Percentiles rank a stretch among this genome's conserved stretches.
Evolutionary conservation across 2,888 invertebrate species (phyloP).

Genomic region (Trissoscelio sp.): DNA sequence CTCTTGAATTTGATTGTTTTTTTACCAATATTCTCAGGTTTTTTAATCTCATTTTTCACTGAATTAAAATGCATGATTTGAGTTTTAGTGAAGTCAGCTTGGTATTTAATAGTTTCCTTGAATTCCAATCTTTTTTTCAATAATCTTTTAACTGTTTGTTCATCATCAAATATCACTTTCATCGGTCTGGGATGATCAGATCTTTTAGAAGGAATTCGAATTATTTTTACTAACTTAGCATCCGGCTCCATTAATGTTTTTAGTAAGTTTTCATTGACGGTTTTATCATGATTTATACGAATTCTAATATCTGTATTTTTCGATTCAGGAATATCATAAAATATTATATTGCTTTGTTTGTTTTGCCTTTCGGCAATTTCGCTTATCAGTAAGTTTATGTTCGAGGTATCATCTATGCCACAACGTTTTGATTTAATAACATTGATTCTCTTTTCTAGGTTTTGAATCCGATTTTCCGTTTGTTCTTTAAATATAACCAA

Average conservation of each 20-base stretch:
- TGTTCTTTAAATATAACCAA: neutral
- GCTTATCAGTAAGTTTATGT: neutral
- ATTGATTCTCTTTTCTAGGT: neutral
- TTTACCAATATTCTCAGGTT: neutral
- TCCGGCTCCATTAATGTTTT: neutral
- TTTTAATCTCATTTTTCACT: neutral
- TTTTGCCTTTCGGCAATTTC: neutral
- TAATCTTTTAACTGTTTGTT: neutral
- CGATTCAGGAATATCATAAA: constrained; percentile 1
- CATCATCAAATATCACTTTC: constrained; percentile 4
- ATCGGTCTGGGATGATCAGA: neutral
- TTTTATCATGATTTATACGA: neutral
- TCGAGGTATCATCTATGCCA: neutral
- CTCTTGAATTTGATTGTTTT: neutral
- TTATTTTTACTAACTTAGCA: constrained; percentile 1
- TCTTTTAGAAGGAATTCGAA: neutral
- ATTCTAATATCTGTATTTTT: neutral
- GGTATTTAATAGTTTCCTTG: neutral
- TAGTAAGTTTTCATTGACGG: neutral
- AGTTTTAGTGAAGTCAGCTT: neutral
- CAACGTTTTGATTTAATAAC: neutral
- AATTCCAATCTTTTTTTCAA: neutral
- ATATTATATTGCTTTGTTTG: neutral
- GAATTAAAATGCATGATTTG: neutral
- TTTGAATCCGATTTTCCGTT: neutral